Percentiles rank a stretch among this genome's conserved stretches.
Evolutionary conservation across 2,888 invertebrate genomes (phyloP).

Genomic region (Reticulitermes lucifugus): DNA sequence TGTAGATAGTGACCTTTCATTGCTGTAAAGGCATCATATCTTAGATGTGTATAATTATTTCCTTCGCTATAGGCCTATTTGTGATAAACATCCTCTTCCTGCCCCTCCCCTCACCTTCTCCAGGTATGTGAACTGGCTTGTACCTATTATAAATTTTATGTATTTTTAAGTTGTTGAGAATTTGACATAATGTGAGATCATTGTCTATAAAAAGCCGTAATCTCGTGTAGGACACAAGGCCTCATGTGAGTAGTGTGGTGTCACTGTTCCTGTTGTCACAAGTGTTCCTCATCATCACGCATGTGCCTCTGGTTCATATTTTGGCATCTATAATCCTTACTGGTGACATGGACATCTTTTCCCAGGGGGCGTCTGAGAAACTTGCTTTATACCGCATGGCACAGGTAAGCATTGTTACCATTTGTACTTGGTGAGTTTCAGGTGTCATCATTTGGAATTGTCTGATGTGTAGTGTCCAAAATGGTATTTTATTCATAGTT

Average conservation of each 20-base stretch:
- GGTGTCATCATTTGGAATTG: too few species aligned
- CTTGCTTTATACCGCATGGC: constrained; percentile 61
- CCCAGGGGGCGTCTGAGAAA: constrained; percentile 76
- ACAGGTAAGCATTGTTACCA: constrained; percentile 39
- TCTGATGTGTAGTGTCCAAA: too few species aligned
- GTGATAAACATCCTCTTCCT: too few species aligned
- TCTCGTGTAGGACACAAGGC: constrained; percentile 64
- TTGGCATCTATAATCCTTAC: constrained; percentile 92
- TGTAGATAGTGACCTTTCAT: too few species aligned
- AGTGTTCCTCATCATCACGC: constrained; percentile 94
- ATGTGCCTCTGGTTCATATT: constrained; percentile 90
- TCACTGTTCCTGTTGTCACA: constrained; percentile 92
- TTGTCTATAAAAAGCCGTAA: constrained; percentile 12
- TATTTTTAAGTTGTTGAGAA: constrained; percentile 16
- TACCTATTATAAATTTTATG: background rate
- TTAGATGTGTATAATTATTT: background rate
- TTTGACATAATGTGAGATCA: background rate
- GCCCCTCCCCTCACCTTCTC: too few species aligned
- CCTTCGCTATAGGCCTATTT: too few species aligned
- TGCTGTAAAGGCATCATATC: background rate
- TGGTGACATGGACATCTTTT: constrained; percentile 79
- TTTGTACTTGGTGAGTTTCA: too few species aligned
- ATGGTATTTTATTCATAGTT: too few species aligned
- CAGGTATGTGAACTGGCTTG: background rate
- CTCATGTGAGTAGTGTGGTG: constrained; percentile 89